Evolutionary conservation across 2,797 vertebrate genomes (phyloP), one percentile per base, ranked within the genome.

Genomic region (Ceyx erithaca): DNA sequence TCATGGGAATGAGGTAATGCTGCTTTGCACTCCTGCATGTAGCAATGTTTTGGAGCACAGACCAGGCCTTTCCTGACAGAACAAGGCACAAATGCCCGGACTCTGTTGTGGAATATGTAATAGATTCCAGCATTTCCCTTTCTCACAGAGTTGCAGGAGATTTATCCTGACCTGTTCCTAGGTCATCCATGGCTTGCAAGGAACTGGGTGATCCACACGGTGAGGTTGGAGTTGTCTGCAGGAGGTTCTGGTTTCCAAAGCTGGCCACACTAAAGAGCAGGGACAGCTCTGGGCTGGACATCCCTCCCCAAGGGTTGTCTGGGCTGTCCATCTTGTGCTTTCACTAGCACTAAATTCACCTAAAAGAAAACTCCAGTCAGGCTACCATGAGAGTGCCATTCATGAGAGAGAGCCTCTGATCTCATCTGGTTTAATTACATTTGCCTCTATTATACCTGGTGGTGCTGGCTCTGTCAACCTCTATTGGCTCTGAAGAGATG

Each of bases 361-460:
- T 25, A 18, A 71, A 66, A 85, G 62, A 31, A 61, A 82, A 28
- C n/a, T 87, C 80, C 49, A 7, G 35, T 66, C 89, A 87, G 92
- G 71, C 41, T 52, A 55, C 58, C 11, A 1, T 28, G 40, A 80
- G 85, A 40, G 71, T 93, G 86, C 66, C 33, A 54, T 40, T 92
- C 59, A 28, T 2, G 14, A 55, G 61, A 87, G 94, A 89, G 55
- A 68, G 30, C 18, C 58, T 70, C 76, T 78, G 72, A 62, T 89
- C 94, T 87, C 59, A 83, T 89, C 81, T 93, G 69, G 72, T 85
- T 83, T 85, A 83, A 66, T 94, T 37, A 28, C 63, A 48, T 90
- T 83, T 30, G 30, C 62, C 52, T 85, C 11, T 78, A 72, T 76
- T 94, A 37, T 95, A 95, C 96, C 94, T 96, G 94, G 87, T 95